A percentile compares a stretch with the other conserved stretches of the same genome.
phyloP scores from a whole-genome alignment of 2,113 vertebrate genomes.

The Hippocampus comes region DNA sequence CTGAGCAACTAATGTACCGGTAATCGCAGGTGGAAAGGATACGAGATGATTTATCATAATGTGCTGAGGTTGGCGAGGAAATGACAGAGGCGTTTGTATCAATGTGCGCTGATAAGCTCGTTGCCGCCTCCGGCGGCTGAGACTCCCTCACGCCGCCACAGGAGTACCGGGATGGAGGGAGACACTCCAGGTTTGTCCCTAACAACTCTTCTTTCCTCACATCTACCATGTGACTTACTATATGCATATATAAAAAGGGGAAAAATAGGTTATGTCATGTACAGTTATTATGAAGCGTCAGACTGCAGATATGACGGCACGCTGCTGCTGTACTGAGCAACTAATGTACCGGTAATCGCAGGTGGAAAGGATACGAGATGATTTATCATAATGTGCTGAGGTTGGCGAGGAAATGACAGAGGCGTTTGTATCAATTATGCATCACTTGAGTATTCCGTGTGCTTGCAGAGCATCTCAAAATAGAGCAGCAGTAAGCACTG shows the following conservation, averaged over 20 bases:
- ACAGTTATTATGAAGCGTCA: constrained; percentile 39
- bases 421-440: constrained; percentile 66
- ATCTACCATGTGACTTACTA: not conserved
- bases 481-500: constrained; percentile 55
- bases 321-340: not conserved
- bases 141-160: constrained; percentile 43
- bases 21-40: not conserved
- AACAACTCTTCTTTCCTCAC: not conserved
- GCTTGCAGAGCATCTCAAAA: constrained; percentile 66
- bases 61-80: not conserved
- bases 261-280: not conserved
- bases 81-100: constrained; percentile 45
- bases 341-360: not conserved
- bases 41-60: not conserved
- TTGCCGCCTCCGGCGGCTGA: constrained; percentile 22
- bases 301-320: constrained; percentile 37
- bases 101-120: constrained; percentile 43
- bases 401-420: constrained; percentile 26
- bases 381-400: not conserved
- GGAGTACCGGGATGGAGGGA: constrained; percentile 62
- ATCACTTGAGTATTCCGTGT: constrained; percentile 51
- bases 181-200: constrained; percentile 57
- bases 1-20: not conserved
- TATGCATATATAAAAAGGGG: not conserved
- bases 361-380: not conserved